Conservation (phyloP, 2,797 vertebrate genomes). For the Agapornis canus region DNA sequence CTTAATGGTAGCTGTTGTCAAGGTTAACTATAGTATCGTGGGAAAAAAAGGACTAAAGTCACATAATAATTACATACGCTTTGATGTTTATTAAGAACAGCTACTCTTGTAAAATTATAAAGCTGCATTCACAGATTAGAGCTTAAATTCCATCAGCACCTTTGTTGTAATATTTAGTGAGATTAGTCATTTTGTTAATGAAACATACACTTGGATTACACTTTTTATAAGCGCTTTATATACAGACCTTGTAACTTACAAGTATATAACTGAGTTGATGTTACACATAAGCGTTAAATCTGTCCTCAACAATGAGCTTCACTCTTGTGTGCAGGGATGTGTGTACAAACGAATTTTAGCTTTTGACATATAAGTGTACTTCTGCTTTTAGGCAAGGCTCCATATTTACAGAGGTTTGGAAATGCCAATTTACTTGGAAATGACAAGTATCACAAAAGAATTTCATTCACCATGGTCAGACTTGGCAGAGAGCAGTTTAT, state of each 20-base stretch:
- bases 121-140: slow-evolving; percentile 29
- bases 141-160: slow-evolving; percentile 32
- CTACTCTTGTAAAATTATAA: slow-evolving; percentile 61
- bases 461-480: neutral
- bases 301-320: neutral
- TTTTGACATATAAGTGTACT: neutral
- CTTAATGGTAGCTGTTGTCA: slow-evolving; percentile 15
- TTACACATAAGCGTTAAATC: neutral
- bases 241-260: neutral
- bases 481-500: rapidly evolving
- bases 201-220: neutral
- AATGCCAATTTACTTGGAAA: neutral
- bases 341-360: neutral
- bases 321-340: neutral
- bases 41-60: slow-evolving; percentile 49
- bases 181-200: slow-evolving; percentile 59
- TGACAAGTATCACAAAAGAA: neutral
- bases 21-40: slow-evolving; percentile 31
- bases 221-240: neutral
- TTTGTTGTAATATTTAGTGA: slow-evolving; percentile 46
- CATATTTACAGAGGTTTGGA: neutral
- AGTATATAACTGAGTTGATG: neutral
- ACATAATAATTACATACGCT: slow-evolving; percentile 37
- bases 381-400: neutral
- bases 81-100: slow-evolving; percentile 59